A percentile compares a stretch with the other conserved stretches of the same genome.
Conservation (phyloP, 2,888 invertebrate genomes). For the Eupithecia inturbata region DNA sequence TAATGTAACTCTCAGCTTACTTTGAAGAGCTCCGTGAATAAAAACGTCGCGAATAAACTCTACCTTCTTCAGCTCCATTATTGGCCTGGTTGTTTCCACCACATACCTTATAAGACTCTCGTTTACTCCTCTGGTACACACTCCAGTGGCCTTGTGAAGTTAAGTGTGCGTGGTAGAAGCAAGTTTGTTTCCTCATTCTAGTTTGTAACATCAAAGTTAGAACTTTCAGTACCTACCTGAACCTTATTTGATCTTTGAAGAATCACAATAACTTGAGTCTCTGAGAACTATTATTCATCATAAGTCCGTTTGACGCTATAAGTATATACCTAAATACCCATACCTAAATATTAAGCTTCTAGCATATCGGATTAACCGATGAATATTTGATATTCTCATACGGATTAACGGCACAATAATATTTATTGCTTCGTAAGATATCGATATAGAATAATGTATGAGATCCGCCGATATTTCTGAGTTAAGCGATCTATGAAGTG, state of each 20-base stretch:
- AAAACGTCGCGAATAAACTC: too few relatives aligned
- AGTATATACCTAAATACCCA: not conserved
- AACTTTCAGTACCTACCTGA: not conserved
- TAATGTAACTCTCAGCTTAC: too few relatives aligned
- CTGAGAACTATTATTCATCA: not conserved
- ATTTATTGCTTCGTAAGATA: constrained; percentile 36
- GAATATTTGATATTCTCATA: constrained; percentile 37
- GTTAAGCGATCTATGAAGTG: constrained; percentile 46
- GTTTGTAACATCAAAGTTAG: not conserved
- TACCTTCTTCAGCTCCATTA: too few relatives aligned
- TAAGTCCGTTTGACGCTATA: not conserved
- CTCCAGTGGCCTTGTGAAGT: not conserved
- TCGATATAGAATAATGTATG: constrained; percentile 34
- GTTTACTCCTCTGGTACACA: not conserved
- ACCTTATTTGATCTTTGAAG: not conserved
- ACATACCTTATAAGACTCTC: not conserved
- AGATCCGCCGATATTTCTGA: constrained; percentile 38
- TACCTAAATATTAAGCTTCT: constrained; percentile 13
- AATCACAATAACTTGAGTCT: not conserved
- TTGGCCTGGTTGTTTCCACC: too few relatives aligned
- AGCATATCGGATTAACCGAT: constrained; percentile 27
- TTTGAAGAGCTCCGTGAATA: too few relatives aligned
- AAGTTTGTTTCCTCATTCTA: not conserved
- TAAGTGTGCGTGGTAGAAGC: not conserved
- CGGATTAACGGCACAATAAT: constrained; percentile 36